A percentile compares a stretch with the other conserved stretches of the same genome.
These are phyloP conservation scores for Athalia rosae DNA, from an alignment of 2,888 invertebrate genomes.

Conservation along the genomic window DNA sequence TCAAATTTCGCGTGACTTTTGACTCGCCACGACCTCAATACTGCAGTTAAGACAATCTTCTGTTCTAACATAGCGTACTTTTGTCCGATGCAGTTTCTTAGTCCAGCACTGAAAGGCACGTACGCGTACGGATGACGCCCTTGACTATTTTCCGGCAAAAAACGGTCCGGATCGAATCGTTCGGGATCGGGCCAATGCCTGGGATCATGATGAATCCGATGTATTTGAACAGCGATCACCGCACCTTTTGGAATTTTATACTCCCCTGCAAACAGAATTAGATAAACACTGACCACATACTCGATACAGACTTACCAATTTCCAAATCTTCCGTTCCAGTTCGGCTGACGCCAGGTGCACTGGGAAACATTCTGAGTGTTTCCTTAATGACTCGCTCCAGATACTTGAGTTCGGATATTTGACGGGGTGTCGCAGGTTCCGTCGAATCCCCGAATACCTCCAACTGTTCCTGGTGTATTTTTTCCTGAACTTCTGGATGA, in stretches of 20 bases:
- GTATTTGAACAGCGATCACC: conserved; percentile 69
- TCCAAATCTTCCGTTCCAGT: conserved; percentile 72
- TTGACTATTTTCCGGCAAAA: conserved; percentile 69
- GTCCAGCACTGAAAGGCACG: conserved; percentile 67
- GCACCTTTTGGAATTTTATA: conserved; percentile 72
- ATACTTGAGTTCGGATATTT: conserved; percentile 74
- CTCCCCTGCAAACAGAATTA: conserved; percentile 59
- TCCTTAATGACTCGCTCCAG: conserved; percentile 78
- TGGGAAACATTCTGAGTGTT: conserved; percentile 76
- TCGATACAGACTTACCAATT: conserved; percentile 64
- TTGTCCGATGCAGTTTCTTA: conserved; percentile 67
- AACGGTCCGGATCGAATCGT: conserved; percentile 73
- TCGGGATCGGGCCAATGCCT: conserved; percentile 74
- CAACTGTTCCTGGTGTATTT: conserved; percentile 73
- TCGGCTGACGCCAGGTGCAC: conserved; percentile 75
- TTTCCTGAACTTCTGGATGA: conserved; percentile 73
- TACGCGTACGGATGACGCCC: conserved; percentile 64
- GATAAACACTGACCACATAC: not conserved
- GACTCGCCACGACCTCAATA: conserved; percentile 61
- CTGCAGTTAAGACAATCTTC: conserved; percentile 57
- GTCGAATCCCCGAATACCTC: conserved; percentile 68
- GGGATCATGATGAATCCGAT: conserved; percentile 74
- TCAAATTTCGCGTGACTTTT: conserved; percentile 55
- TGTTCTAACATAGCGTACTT: conserved; percentile 59
- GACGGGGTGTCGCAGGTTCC: conserved; percentile 62